These are phyloP conservation scores for Theropithecus gelada DNA, from an alignment of 2,113 vertebrate genomes.

Conservation along the genomic window DNA sequence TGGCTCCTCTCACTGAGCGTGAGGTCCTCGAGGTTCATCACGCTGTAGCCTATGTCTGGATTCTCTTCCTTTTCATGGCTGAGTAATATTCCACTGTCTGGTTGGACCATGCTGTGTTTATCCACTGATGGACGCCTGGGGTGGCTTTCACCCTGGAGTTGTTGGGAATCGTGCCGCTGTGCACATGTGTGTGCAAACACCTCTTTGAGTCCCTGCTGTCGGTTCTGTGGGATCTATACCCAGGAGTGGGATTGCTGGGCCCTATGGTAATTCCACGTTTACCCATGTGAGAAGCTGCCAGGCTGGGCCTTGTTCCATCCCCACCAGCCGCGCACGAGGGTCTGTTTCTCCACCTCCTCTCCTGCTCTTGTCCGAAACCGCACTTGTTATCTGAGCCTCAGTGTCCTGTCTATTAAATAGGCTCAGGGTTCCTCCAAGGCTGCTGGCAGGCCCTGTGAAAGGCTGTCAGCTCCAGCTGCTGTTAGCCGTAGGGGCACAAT, in stretches of 20 bases:
- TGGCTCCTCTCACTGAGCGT: background rate
- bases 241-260: background rate
- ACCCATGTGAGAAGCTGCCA: background rate
- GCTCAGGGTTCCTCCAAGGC: background rate
- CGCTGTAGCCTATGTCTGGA: background rate
- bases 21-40: background rate
- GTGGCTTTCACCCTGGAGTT: background rate
- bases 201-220: background rate
- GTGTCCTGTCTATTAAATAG: background rate
- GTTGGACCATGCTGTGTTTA: background rate
- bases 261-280: background rate
- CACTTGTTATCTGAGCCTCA: background rate
- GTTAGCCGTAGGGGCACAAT: background rate
- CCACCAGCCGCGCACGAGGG: rapidly evolving
- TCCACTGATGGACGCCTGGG: background rate
- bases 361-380: background rate
- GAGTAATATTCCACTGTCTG: background rate
- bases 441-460: background rate
- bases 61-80: background rate
- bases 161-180: background rate
- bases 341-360: background rate
- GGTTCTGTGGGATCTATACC: background rate
- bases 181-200: background rate
- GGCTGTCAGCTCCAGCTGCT: background rate
- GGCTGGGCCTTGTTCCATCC: background rate